Evolutionary conservation across 2,797 vertebrate species (phyloP).

Genomic region (Sebastes oblongus): DNA sequence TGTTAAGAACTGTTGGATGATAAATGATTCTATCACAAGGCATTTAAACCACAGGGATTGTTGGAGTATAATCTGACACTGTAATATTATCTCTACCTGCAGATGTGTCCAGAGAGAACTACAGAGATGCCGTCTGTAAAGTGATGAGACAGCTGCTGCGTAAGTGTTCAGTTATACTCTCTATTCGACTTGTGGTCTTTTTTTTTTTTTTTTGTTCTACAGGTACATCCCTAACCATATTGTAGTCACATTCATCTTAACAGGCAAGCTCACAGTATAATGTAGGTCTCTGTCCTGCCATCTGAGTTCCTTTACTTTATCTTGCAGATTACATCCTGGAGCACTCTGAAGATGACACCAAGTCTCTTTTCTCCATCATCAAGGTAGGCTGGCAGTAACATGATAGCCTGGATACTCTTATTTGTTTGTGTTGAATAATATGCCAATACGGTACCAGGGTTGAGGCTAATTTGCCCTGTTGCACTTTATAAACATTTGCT

Average conservation of each 20-base stretch:
- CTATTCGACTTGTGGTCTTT: background rate
- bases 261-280: background rate
- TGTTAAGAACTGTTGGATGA: background rate
- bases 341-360: constrained; percentile 96
- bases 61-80: background rate
- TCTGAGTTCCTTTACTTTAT: constrained; percentile 2
- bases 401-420: background rate
- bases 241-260: background rate
- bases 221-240: background rate
- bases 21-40: background rate
- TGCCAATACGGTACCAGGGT: background rate
- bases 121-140: constrained; percentile 89
- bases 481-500: background rate
- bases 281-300: background rate
- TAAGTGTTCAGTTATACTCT: constrained; percentile 78
- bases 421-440: background rate
- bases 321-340: constrained; percentile 90
- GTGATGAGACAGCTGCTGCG: constrained; percentile 92
- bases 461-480: background rate
- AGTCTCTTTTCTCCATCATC: constrained; percentile 98
- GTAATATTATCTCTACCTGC: constrained; percentile 37
- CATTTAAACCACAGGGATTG: background rate
- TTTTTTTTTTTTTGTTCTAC: background rate
- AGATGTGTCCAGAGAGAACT: constrained; percentile 93
- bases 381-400: constrained; percentile 83